Conservation (phyloP, 2,797 vertebrate genomes). For the Micromesistius poutassou region DNA sequence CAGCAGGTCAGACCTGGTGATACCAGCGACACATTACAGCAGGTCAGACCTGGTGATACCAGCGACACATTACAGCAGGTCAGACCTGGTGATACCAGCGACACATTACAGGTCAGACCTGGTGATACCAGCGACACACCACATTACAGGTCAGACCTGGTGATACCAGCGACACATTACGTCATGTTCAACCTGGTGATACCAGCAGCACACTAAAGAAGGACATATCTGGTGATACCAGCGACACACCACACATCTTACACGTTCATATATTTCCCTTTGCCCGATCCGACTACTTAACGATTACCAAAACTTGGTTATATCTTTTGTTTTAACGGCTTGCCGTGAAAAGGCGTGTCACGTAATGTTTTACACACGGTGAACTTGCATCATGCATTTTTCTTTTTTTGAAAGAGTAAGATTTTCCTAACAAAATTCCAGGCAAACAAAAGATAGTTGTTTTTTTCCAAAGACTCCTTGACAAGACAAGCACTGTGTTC, state of each 20-base stretch:
- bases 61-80: slow-evolving; percentile 49
- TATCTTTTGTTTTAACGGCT: neutral
- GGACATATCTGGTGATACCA: slow-evolving; percentile 99
- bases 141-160: slow-evolving; percentile 61
- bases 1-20: slow-evolving; percentile 74
- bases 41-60: slow-evolving; percentile 84
- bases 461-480: slow-evolving; percentile 20
- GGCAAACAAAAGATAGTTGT: slow-evolving; percentile 16
- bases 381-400: neutral
- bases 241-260: slow-evolving; percentile 28
- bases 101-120: slow-evolving; percentile 48
- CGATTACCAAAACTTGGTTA: neutral
- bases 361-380: slow-evolving; percentile 2
- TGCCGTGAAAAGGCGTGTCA: neutral
- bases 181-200: no score
- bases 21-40: slow-evolving; percentile 73
- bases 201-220: no score
- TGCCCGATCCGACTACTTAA: neutral
- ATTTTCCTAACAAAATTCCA: slow-evolving; percentile 6
- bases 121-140: slow-evolving; percentile 84
- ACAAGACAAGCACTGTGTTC: slow-evolving; percentile 36
- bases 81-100: slow-evolving; percentile 87
- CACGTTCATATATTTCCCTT: neutral
- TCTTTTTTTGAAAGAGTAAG: neutral
- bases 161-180: slow-evolving; percentile 81